Percentiles rank a stretch among this genome's conserved stretches.
Evolutionary conservation across 2,113 vertebrate genomes (phyloP).

Genomic region (Eurystomus gularis): DNA sequence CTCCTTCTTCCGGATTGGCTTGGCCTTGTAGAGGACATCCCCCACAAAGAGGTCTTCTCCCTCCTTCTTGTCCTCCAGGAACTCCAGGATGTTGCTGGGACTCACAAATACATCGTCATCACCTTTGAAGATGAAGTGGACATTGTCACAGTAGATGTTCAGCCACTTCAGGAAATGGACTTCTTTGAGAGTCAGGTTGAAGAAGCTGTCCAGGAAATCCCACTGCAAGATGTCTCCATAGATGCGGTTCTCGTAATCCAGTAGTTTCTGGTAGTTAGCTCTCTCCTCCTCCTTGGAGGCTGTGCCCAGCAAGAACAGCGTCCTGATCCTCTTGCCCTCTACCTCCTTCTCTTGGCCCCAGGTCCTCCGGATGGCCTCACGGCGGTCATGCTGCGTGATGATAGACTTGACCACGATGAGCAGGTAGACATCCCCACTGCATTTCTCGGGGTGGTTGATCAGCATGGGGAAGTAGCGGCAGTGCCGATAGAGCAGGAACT

Average conservation of each 20-base stretch:
- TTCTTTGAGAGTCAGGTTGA: slow-evolving; percentile 98
- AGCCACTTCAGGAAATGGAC: slow-evolving; percentile 97
- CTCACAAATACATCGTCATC: slow-evolving; percentile 93
- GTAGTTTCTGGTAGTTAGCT: slow-evolving; percentile 91
- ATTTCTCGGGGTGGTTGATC: slow-evolving; percentile 92
- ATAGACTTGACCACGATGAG: slow-evolving; percentile 93
- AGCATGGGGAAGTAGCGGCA: slow-evolving; percentile 93
- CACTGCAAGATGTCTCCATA: slow-evolving; percentile 93
- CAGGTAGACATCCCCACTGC: slow-evolving; percentile 77
- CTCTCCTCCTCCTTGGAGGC: slow-evolving; percentile 84
- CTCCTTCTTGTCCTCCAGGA: slow-evolving; percentile 74
- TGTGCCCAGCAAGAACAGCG: slow-evolving; percentile 86
- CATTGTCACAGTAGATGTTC: slow-evolving; percentile 81
- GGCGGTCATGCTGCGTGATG: slow-evolving; percentile 89
- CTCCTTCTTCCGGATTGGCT: slow-evolving; percentile 88
- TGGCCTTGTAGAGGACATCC: slow-evolving; percentile 86
- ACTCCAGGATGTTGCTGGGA: slow-evolving; percentile 90
- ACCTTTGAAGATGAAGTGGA: slow-evolving; percentile 90
- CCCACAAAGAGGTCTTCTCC: slow-evolving; percentile 86
- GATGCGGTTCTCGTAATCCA: slow-evolving; percentile 91
- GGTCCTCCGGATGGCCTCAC: slow-evolving; percentile 91
- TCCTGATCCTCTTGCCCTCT: slow-evolving; percentile 79
- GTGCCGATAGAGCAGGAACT: slow-evolving; percentile 91
- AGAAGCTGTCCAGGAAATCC: slow-evolving; percentile 96
- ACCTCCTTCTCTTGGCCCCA: slow-evolving; percentile 88